Evolutionary conservation across 2,113 vertebrate species (phyloP).

Genomic region (Salvator merianae): DNA sequence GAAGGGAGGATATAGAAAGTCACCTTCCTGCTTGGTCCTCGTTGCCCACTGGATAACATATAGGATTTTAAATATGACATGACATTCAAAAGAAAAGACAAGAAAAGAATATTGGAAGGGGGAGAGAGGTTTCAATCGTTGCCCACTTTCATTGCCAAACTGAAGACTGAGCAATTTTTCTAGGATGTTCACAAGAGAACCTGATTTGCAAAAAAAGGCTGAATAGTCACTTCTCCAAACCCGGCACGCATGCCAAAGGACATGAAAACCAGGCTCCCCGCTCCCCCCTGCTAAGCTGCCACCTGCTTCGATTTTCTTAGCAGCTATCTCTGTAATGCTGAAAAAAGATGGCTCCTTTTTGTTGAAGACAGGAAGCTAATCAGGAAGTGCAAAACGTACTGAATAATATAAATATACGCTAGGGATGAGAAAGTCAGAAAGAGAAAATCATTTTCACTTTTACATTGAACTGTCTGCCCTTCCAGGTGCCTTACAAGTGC

Average conservation of each 20-base stretch:
- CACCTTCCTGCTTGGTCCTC: too few species aligned
- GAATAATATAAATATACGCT: too few species aligned
- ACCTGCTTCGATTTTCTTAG: slow-evolving; percentile 38
- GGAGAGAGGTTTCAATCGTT: neutral
- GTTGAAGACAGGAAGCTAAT: neutral
- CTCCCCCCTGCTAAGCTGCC: neutral
- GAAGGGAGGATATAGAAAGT: too few species aligned
- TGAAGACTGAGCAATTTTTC: neutral
- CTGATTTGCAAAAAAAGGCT: slow-evolving; percentile 33
- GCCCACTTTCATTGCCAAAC: neutral
- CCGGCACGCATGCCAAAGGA: slow-evolving; percentile 20
- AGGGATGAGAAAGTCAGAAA: too few species aligned
- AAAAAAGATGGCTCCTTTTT: neutral
- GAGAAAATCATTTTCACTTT: too few species aligned
- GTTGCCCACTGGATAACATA: too few species aligned
- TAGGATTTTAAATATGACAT: too few species aligned
- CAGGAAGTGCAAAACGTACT: neutral
- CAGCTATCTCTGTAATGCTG: slow-evolving; percentile 1
- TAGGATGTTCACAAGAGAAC: slow-evolving; percentile 2
- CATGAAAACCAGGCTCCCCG: slow-evolving; percentile 17
- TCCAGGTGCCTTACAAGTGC: too few species aligned
- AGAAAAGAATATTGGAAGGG: neutral
- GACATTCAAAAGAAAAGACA: too few species aligned
- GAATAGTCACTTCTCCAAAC: slow-evolving; percentile 36
- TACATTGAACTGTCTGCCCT: too few species aligned